phyloP scores from a whole-genome alignment of 1,140 invertebrate species.

The Bombyx mori region DNA sequence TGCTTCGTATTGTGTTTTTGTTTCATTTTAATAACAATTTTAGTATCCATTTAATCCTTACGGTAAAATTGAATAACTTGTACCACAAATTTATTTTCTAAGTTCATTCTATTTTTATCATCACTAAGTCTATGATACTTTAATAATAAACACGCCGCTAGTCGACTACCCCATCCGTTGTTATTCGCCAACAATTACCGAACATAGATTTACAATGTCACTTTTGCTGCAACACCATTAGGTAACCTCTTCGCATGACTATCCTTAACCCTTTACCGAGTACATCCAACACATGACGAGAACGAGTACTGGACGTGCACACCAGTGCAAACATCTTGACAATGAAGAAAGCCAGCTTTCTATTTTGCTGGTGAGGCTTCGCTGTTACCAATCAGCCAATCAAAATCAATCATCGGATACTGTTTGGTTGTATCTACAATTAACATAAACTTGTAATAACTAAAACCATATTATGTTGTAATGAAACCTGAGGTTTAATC shows the following conservation, averaged over 20 bases:
- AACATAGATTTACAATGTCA: no score
- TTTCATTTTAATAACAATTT: no score
- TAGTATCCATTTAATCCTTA: no score
- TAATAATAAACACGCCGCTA: no score
- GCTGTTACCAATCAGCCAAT: constrained; percentile 67
- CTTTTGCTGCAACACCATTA: constrained; percentile 4
- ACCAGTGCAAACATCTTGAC: constrained; percentile 38
- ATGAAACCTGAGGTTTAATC: neutral
- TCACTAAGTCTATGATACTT: no score
- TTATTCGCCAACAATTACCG: no score
- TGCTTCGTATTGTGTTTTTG: no score
- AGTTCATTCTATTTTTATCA: no score
- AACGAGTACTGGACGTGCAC: constrained; percentile 22
- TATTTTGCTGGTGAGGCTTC: constrained; percentile 52
- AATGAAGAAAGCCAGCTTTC: constrained; percentile 35
- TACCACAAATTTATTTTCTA: no score
- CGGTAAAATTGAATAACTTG: no score
- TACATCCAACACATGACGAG: constrained; percentile 27
- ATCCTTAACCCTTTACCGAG: constrained; percentile 43
- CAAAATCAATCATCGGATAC: constrained; percentile 70
- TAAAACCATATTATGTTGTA: constrained; percentile 11
- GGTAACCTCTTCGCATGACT: constrained; percentile 17
- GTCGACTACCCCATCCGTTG: no score
- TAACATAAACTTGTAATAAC: constrained; percentile 62
- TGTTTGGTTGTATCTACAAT: constrained; percentile 71